phyloP scores from a whole-genome alignment of 2,888 invertebrate species.

The Bimastos eiseni region DNA sequence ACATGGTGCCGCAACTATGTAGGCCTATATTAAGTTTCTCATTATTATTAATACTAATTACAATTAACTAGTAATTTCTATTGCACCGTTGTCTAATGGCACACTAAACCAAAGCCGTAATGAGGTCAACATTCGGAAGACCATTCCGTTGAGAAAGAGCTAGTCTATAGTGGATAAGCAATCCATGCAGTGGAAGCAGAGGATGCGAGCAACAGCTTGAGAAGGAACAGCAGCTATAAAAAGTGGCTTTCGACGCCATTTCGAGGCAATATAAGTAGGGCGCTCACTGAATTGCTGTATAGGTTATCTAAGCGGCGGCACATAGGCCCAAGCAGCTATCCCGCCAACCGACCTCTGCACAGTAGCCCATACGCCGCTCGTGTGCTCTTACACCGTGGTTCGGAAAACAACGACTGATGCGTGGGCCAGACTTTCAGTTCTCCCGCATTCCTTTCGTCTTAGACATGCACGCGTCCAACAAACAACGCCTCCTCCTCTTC shows the following conservation, averaged over 20 bases:
- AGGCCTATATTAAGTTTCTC: background rate
- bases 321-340: background rate
- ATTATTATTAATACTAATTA: too few species aligned
- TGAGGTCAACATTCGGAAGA: too few species aligned
- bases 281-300: background rate
- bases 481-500: background rate
- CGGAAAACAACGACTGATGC: background rate
- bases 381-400: background rate
- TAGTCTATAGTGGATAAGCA: background rate
- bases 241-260: conserved; percentile 13
- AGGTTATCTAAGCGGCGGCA: background rate
- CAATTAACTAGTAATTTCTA: too few species aligned
- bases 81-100: too few species aligned
- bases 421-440: background rate
- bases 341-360: background rate
- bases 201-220: background rate
- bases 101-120: too few species aligned
- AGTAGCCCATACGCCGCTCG: background rate
- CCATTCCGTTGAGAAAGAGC: too few species aligned
- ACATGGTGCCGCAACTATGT: background rate
- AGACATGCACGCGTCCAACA: background rate
- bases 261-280: background rate
- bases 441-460: background rate
- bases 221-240: background rate
- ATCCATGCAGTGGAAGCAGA: background rate